Evolutionary conservation across 2,888 invertebrate species (phyloP), one percentile per base, ranked within the genome.

Genomic region (Hartigia nigra): DNA sequence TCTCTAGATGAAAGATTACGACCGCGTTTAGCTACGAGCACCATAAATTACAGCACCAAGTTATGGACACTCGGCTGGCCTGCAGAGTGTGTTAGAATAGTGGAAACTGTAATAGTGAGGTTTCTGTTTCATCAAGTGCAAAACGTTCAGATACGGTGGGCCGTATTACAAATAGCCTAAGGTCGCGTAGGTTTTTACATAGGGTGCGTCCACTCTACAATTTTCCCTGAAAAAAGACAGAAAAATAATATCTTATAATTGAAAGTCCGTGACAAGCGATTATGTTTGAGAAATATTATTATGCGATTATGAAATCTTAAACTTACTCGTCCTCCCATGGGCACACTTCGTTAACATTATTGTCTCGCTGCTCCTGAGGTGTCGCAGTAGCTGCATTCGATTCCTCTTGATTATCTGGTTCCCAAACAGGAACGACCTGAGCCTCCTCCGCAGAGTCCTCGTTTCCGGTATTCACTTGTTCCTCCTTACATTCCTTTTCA

Each of bases 261-360:
- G 75, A 78, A 77, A 77, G 5, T n/a, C 32, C 12, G 31, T 39
- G 5, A 23, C 14, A 12, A 39, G 39, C 70, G 12, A 39, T 75
- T 70, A 31, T 4, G 31, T 75, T 31, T 31, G 34, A 70, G 14
- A 23, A 34, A 34, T 34, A 32, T 12, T 12, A 34, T 35, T 34
- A n/a, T 69, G 69, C 69, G 4, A 69, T n/a, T 32, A 12, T 35
- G 34, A 34, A 34, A 34, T 34, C 1, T 34, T 34, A 34, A 34
- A 96, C 97, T 96, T 94, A 97, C 97, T 97, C 97, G 93, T 97
- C 97, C 94, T 97, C 97, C 97, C 98, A 98, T 80, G 97, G 97
- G 93, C 97, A 98, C 91, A 97, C 95, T 92, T 97, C 96, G 92
- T 96, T 96, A 92, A 94, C 94, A 92, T 95, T 94, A 91, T 91